Evolutionary conservation across 92 coral and sea anemone species (phyloP).

Genomic region (Heliopora coerulea): DNA sequence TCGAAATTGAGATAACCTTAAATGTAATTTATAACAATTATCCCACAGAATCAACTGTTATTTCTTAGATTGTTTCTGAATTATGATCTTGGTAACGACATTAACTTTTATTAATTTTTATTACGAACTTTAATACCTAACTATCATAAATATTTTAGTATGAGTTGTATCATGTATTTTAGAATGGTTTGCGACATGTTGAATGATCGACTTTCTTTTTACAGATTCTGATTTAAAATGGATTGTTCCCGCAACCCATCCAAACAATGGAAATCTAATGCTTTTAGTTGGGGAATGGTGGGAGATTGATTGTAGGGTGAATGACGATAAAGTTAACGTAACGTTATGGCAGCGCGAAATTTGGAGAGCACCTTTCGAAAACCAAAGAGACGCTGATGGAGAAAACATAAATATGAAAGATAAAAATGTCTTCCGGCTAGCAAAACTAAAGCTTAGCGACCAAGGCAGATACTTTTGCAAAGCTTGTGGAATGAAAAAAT

Average conservation of each 20-base stretch:
- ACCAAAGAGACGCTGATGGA: not conserved
- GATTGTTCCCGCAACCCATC: not conserved
- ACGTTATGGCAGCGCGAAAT: conserved; percentile 6
- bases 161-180: too few relatives aligned
- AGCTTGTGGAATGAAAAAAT: conserved; percentile 8
- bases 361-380: not conserved
- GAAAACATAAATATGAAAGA: not conserved
- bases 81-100: too few relatives aligned
- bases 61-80: too few relatives aligned
- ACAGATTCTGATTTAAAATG: not conserved
- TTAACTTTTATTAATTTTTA: too few relatives aligned
- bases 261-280: not conserved
- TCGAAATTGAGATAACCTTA: too few relatives aligned
- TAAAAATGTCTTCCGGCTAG: conserved; percentile 43
- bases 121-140: too few relatives aligned
- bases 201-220: too few relatives aligned
- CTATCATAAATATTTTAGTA: too few relatives aligned
- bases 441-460: conserved; percentile 43
- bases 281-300: conserved; percentile 32
- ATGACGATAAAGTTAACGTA: not conserved
- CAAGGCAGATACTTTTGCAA: conserved; percentile 62
- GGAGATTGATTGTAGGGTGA: conserved; percentile 15
- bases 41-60: too few relatives aligned
- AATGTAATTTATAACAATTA: too few relatives aligned
- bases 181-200: too few relatives aligned